Base-by-base conservation (phyloP, 1,140 invertebrate genomes). In the Orius laevigatus region DNA sequence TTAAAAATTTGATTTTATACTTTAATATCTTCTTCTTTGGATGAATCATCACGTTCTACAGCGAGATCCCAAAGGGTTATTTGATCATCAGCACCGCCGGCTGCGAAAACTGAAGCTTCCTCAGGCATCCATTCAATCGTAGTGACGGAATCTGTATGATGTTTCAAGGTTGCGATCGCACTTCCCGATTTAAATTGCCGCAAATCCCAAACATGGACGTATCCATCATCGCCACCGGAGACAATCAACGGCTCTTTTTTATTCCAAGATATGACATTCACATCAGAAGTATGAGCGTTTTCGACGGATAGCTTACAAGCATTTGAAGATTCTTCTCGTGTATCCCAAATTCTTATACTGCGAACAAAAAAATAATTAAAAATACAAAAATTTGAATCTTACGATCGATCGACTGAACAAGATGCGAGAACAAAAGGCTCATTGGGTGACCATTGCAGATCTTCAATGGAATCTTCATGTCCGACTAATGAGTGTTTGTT, bases 191-290 rank as follows among this genome's bases (percentile, higher is more conserved):
- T 72, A 59, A 98, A 89, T 51, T 84, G 78, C 52, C 94, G 71
- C 31, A 99, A 69, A 63, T 98, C 95, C 96, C 96, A 99, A n/a
- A 98, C 74, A 61, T 88, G 83, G 9, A 99, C 63, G 19, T 79
- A 72, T 1, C 91, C 90, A 74, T 99, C 96, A 69, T 99, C 96
- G 19, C 94, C 93, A 48, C 94, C 89, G 55, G 87, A 90, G 2
- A 83, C 75, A 56, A 97, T 82, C 57, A 93, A 88, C 4, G 83
- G 83, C 63, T 97, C 92, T 58, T 76, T 78, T 52, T 63, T 72
- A 66, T 97, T 98, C 96, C 96, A 99, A 53, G 82, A 84, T 54
- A 99, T 90, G 1, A 99, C 95, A 71, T 99, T 99, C 0, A 98
- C 76, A 70, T 99, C 96, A 53, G 74, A 78, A 44, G 80, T 68